Evolutionary conservation across 2,113 vertebrate genomes (phyloP).

Genomic region (cat (Felis catus)): F.catus_Fca126_mat1.0 CM031419.1:76680001-76680500

Average conservation of each 20-base stretch:
- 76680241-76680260: neutral
- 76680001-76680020: no score
- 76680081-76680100: neutral
- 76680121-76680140: neutral
- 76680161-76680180: constrained; percentile 24
- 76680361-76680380: neutral
- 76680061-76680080: neutral
- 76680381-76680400: neutral
- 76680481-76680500: neutral
- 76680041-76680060: neutral
- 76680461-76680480: neutral
- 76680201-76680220: neutral
- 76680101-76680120: neutral
- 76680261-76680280: neutral
- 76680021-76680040: neutral
- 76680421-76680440: neutral
- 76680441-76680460: neutral
- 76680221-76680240: neutral
- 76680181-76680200: neutral
- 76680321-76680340: neutral
- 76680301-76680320: neutral
- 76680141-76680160: neutral
- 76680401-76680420: neutral
- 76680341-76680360: neutral
- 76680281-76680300: neutral